Percentiles rank a stretch among this genome's conserved stretches.
Evolutionary conservation across 2,888 invertebrate species (phyloP).

Genomic region (Pammene fasciana): DNA sequence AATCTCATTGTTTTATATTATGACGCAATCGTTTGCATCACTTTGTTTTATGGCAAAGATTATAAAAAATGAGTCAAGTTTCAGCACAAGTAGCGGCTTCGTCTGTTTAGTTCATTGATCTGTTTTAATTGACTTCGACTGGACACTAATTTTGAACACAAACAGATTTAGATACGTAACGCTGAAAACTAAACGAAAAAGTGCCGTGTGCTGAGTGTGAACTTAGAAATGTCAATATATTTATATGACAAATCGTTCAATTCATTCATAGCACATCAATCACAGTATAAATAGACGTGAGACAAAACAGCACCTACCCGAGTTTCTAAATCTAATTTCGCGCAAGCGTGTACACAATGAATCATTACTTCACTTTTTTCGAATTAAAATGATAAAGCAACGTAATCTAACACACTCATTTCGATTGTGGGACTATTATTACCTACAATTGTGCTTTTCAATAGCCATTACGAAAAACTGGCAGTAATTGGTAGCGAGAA

Average conservation of each 20-base stretch:
- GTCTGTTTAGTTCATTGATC: no score
- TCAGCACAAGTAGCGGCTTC: background rate
- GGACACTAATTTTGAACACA: no score
- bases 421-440: conserved; percentile 66
- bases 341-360: conserved; percentile 27
- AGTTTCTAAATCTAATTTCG: conserved; percentile 26
- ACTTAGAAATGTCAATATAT: no score
- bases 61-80: background rate
- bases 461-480: conserved; percentile 68
- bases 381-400: conserved; percentile 60
- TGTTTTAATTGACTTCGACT: no score
- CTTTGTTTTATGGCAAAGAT: background rate
- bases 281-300: background rate
- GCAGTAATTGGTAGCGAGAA: conserved; percentile 71
- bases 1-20: conserved; percentile 28
- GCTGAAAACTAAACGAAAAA: no score
- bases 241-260: no score
- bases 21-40: conserved; percentile 17
- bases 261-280: no score
- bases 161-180: no score
- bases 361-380: conserved; percentile 45
- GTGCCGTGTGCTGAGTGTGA: no score
- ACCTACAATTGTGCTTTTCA: conserved; percentile 66
- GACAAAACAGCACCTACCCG: background rate
- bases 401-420: conserved; percentile 63